Base-by-base conservation (phyloP, 37 sponge, comb jelly and placozoan species). In the Cliona cf. orientalis region DNA sequence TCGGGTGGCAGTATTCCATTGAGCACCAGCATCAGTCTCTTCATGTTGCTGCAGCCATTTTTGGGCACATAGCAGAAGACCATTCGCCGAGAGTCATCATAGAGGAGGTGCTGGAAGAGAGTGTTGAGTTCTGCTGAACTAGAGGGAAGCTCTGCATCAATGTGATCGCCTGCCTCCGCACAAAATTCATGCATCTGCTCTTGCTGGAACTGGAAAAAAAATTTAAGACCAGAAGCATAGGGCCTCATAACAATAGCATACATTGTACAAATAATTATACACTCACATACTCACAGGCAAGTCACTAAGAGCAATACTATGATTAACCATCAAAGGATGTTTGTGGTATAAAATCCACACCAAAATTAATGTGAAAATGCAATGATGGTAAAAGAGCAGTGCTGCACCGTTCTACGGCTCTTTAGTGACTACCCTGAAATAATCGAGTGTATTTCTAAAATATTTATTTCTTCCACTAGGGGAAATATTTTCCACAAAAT, bases 61-160 rank as follows among this genome's bases (percentile, higher is more conserved):
- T 89, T 89, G 31, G 89, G 89, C 22, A 82, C 89, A 72, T 82
- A 82, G 37, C 89, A 89, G 36, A 77, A 89, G 36, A 89, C 69
- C 0, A 89, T 72, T 42, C 58, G 62, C 28, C 73, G 78, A 2
- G 53, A 12, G 55, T 89, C 89, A 78, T 89, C 84, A 60, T 89
- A 89, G 9, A 89, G 59, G 9, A 89, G 74, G 41, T 89, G 89
- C n/a, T 69, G 69, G 42, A 72, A 58, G 31, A 86, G 46, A 42
- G 37, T 36, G 41, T 80, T 17, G 3, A 55, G 58, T 35, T 67
- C 69, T 4, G 22, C 23, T 9, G 25, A 2, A 34, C 26, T 56
- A 22, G 5, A 34, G 0, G 80, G 80, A 1, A 80, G 33, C 23
- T 5, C 12, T n/a, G 44, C 11, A 29, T 55, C 46, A 7, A 37